A percentile compares a stretch with the other conserved stretches of the same genome.
Conservation (phyloP, 2,888 invertebrate species). For the Liposcelis brunnea region DNA sequence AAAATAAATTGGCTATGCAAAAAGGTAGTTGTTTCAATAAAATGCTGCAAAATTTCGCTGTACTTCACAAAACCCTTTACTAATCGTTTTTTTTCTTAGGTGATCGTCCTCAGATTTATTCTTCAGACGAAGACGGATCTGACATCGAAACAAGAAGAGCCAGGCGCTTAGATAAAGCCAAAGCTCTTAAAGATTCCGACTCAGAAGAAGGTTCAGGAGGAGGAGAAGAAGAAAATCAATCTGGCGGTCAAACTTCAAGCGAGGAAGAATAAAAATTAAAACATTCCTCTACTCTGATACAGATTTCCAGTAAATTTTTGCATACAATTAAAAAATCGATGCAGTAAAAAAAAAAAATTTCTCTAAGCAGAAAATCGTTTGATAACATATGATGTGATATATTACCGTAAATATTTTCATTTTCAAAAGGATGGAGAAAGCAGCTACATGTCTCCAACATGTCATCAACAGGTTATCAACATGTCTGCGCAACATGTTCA, state of each 20-base stretch:
- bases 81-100: conserved; percentile 27
- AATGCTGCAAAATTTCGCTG: neutral
- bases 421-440: too few relatives aligned
- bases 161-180: conserved; percentile 58
- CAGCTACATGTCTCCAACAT: too few relatives aligned
- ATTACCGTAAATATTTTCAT: too few relatives aligned
- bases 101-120: conserved; percentile 55
- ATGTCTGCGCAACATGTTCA: too few relatives aligned
- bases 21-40: conserved; percentile 25
- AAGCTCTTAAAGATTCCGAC: conserved; percentile 66
- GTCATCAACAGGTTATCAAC: too few relatives aligned
- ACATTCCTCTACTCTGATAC: too few relatives aligned
- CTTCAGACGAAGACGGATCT: conserved; percentile 73
- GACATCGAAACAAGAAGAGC: conserved; percentile 48
- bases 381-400: too few relatives aligned
- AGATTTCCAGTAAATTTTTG: too few relatives aligned
- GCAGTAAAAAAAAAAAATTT: too few relatives aligned
- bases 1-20: conserved; percentile 28
- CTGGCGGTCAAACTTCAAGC: conserved; percentile 4
- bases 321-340: too few relatives aligned
- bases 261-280: too few relatives aligned
- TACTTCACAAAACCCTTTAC: neutral
- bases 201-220: conserved; percentile 26
- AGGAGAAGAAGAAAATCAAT: conserved; percentile 12
- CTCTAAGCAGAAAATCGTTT: too few relatives aligned